phyloP scores from a whole-genome alignment of 2,888 invertebrate species.

The Drosophila bunnanda region DNA sequence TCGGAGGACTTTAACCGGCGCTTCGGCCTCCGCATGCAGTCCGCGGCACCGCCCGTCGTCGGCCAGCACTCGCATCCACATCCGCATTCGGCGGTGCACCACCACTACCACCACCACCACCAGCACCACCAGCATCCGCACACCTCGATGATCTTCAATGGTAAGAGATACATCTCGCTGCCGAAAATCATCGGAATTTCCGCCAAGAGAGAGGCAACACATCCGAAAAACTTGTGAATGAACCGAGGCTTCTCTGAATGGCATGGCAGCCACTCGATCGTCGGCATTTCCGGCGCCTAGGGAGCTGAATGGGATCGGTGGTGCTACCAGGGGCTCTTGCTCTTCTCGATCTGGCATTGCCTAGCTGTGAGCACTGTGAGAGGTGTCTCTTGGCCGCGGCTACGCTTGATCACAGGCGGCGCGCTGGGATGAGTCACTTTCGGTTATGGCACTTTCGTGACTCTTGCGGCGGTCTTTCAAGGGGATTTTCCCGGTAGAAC shows the following conservation, averaged over 20 bases:
- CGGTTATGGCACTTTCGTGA: conserved; percentile 43
- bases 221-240: conserved; percentile 21
- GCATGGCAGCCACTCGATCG: conserved; percentile 34
- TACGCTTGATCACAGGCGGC: conserved; percentile 18
- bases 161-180: conserved; percentile 41
- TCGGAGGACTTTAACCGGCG: conserved; percentile 85
- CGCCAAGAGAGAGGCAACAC: conserved; percentile 7
- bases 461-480: conserved; percentile 35
- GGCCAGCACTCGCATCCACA: conserved; percentile 62
- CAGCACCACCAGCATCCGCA: conserved; percentile 66
- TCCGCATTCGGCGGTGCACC: conserved; percentile 59
- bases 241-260: conserved; percentile 45
- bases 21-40: conserved; percentile 84
- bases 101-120: conserved; percentile 57
- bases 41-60: conserved; percentile 79
- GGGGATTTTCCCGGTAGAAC: conserved; percentile 35
- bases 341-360: conserved; percentile 4
- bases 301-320: conserved; percentile 28
- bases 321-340: conserved; percentile 5
- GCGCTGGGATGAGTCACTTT: conserved; percentile 26
- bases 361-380: conserved; percentile 8
- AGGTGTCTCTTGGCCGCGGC: conserved; percentile 24
- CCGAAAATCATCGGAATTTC: conserved; percentile 43
- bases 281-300: conserved; percentile 44
- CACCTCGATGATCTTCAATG: conserved; percentile 76